Percentiles rank a stretch among this genome's conserved stretches.
Conservation (phyloP, 2,888 invertebrate genomes). For the Mesorhabditis sp. region DNA sequence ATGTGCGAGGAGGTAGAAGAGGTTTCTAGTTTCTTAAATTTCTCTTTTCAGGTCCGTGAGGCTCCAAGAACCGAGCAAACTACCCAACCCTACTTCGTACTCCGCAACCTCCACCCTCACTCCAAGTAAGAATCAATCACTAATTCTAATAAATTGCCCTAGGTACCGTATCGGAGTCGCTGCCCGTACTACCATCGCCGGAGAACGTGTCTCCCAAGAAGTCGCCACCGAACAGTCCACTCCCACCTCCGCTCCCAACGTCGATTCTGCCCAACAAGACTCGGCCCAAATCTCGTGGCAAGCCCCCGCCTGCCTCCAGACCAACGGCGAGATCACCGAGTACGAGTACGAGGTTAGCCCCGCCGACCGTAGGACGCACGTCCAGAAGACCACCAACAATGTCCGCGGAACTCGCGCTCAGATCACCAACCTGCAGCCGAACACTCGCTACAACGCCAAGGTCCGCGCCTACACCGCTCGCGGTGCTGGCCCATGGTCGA, state of each 20-base stretch:
- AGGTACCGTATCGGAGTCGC: constrained; percentile 47
- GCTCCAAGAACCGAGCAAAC: constrained; percentile 42
- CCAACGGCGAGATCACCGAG: constrained; percentile 57
- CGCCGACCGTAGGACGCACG: constrained; percentile 39
- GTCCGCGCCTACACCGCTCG: constrained; percentile 55
- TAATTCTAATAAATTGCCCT: not conserved
- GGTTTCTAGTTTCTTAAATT: too few species aligned
- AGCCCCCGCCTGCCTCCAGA: constrained; percentile 56
- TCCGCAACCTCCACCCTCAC: constrained; percentile 55
- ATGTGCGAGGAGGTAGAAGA: constrained; percentile 45
- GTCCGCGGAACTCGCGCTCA: constrained; percentile 47
- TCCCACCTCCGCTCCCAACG: constrained; percentile 52
- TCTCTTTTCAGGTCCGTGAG: constrained; percentile 24
- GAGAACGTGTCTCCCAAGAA: constrained; percentile 47
- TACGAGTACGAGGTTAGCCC: constrained; percentile 57
- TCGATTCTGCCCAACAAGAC: constrained; percentile 40
- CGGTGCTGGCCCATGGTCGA: constrained; percentile 57
- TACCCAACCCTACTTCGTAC: constrained; percentile 44
- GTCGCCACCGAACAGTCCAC: constrained; percentile 52
- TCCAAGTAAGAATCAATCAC: constrained; percentile 29
- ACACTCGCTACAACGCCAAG: constrained; percentile 51
- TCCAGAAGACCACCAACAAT: constrained; percentile 45
- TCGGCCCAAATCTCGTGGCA: constrained; percentile 53
- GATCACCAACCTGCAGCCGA: constrained; percentile 50
- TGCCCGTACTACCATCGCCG: constrained; percentile 50